These are phyloP conservation scores for Pluvianellus socialis DNA, from an alignment of 2,113 vertebrate genomes.

Conservation along the genomic window DNA sequence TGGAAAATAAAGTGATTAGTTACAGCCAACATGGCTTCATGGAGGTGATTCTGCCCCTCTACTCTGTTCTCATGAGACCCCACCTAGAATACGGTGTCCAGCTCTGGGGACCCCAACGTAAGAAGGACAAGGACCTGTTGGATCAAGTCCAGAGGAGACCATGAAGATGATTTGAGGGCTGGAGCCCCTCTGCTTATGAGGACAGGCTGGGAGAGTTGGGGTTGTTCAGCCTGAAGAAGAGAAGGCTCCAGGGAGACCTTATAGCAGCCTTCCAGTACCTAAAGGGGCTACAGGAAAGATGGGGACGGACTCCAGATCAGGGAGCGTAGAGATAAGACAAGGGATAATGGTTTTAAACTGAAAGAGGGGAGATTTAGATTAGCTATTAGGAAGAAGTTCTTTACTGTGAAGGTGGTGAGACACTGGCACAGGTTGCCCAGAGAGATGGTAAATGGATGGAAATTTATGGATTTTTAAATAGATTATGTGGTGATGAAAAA, in stretches of 20 bases:
- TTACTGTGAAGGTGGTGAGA: neutral
- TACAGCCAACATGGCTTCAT: too few species aligned
- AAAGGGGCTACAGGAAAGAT: neutral
- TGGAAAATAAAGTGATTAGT: too few species aligned
- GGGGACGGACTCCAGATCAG: neutral
- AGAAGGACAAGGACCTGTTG: neutral
- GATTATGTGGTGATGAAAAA: neutral
- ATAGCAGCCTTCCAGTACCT: neutral
- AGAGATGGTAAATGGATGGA: neutral
- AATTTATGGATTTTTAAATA: neutral
- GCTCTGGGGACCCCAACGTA: neutral
- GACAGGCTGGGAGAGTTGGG: neutral
- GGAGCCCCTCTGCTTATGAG: neutral
- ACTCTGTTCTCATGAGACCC: neutral
- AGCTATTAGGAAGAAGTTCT: neutral
- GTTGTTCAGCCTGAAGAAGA: neutral
- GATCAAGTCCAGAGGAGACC: neutral
- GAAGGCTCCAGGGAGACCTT: neutral
- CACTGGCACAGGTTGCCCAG: neutral
- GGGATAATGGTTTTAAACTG: neutral
- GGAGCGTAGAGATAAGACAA: neutral
- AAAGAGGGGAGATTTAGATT: neutral
- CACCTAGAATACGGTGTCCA: neutral
- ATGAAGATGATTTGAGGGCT: neutral
- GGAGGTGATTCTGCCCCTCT: neutral